Base-by-base conservation (phyloP, 2,888 invertebrate species). In the Chrysolina oricalcia region DNA sequence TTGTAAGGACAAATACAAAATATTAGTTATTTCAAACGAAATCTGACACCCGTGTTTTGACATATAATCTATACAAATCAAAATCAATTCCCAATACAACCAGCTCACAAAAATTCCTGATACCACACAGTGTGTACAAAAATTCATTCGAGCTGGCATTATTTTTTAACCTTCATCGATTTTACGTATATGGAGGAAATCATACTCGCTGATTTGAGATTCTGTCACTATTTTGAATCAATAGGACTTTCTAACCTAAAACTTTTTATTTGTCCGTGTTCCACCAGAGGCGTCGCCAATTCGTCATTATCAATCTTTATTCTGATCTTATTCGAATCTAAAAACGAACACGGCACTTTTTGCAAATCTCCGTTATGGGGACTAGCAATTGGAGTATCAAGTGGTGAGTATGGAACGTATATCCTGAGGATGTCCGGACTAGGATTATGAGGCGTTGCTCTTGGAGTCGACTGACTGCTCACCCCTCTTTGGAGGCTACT, bases 391-490 rank as follows among this genome's bases (percentile, higher is more conserved):
- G 81, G 92, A 85, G 86, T 89, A 70, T 91, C 91, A 0, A 91
- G 86, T 13, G 92, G 92, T n/a, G 92, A 91, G 87, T 95, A 95
- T 1, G 95, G 94, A 70, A 95, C 95, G 88, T 94, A 95, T 80
- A 95, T 95, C 76, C 95, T 91, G 67, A 95, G 92, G 63, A 95
- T 92, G 87, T 95, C 95, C 63, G 94, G 94, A 83, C 91, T 91
- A 23, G 93, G 93, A 64, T 91, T 92, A 74, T 92, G 92, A 6
- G 93, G 93, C 0, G 93, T 93, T 40, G 93, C 93, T 40, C 93
- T 89, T 2, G 94, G 93, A 0, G 94, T 94, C 2, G 92, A 92
- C 79, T 91, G 92, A 17, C 91, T 87, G 53, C 92, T 91, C 40
- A 88, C 77, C 90, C 74, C 90, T 85, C 82, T 91, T 91, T 78